Percentiles rank a stretch among this genome's conserved stretches.
Evolutionary conservation across 2,113 vertebrate genomes (phyloP).

Genomic region (Herpetotheres cachinnans): DNA sequence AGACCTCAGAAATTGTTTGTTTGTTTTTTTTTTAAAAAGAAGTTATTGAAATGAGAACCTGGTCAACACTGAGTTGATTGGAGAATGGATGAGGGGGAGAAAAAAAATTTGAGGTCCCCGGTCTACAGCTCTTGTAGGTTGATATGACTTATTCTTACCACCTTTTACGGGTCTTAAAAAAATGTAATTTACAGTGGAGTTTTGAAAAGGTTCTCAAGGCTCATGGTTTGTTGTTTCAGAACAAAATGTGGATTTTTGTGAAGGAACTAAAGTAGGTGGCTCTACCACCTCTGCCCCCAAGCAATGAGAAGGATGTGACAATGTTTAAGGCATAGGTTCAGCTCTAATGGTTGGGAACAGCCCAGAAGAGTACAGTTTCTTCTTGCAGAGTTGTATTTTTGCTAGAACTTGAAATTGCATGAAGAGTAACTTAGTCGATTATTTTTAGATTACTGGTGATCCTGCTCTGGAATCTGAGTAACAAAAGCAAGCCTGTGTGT

Average conservation of each 20-base stretch:
- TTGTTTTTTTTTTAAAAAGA: not conserved
- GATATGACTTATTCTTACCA: not conserved
- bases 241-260: not conserved
- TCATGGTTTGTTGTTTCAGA: not conserved
- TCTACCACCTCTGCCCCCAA: not conserved
- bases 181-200: accelerated
- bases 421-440: not conserved
- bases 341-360: not conserved
- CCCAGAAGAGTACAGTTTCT: not conserved
- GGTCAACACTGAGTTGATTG: not conserved
- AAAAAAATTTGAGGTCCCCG: not conserved
- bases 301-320: not conserved
- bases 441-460: not conserved
- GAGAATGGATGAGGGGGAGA: not conserved
- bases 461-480: not conserved
- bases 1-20: not conserved
- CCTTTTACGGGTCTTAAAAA: not conserved
- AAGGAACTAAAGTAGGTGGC: not conserved
- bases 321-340: not conserved
- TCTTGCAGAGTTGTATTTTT: accelerated
- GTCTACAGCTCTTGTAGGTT: not conserved
- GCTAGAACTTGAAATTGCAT: not conserved
- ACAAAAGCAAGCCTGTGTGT: not conserved
- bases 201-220: not conserved
- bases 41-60: not conserved